Evolutionary conservation across 2,113 vertebrate genomes (phyloP).

Genomic region (Euleptes europaea): DNA sequence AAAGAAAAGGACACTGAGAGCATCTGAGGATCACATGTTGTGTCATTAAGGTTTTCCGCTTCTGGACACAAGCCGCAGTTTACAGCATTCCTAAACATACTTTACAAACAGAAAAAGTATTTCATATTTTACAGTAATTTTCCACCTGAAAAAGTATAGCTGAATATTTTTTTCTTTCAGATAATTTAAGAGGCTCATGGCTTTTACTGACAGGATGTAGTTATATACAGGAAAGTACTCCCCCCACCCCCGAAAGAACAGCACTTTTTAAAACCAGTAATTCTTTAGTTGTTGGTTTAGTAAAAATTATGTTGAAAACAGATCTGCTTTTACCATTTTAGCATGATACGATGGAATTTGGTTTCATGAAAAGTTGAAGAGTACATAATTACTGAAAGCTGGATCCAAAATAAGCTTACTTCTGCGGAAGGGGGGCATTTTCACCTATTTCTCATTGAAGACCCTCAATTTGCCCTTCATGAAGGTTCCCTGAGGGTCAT

Average conservation of each 20-base stretch:
- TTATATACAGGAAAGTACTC: constrained; percentile 8
- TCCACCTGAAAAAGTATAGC: constrained; percentile 32
- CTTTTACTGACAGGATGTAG: constrained; percentile 32
- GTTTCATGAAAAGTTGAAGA: constrained; percentile 22
- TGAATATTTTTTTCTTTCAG: constrained; percentile 43
- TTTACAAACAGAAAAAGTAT: constrained; percentile 17
- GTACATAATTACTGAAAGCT: constrained; percentile 34
- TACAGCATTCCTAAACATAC: not conserved
- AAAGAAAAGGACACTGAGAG: constrained; percentile 16
- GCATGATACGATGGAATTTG: constrained; percentile 45
- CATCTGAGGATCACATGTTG: not conserved
- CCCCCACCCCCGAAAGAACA: constrained; percentile 24
- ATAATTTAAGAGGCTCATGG: constrained; percentile 13
- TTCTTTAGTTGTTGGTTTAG: constrained; percentile 40
- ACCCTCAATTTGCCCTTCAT: no score
- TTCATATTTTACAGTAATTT: constrained; percentile 18
- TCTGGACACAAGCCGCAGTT: not conserved
- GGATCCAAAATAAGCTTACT: no score
- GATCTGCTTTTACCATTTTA: constrained; percentile 26
- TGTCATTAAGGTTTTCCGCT: constrained; percentile 10
- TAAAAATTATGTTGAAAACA: constrained; percentile 44
- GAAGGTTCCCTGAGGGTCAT: no score
- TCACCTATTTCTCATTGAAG: no score
- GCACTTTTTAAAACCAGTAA: constrained; percentile 22
- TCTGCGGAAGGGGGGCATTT: no score